Evolutionary conservation across 2,113 vertebrate species (phyloP).

Genomic region (Ophiodon elongatus): DNA sequence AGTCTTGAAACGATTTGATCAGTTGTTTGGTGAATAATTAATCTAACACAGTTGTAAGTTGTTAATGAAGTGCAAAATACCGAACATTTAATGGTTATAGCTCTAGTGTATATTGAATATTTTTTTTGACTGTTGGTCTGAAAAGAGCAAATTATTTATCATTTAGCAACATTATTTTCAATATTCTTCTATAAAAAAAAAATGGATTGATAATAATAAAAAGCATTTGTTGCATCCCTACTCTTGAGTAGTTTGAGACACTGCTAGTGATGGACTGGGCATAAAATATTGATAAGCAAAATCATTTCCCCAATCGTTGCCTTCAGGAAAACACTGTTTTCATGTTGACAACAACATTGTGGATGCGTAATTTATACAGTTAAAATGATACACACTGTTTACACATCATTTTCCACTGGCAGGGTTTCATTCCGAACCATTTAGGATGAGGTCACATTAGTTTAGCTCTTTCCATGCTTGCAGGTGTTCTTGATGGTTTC

Average conservation of each 20-base stretch:
- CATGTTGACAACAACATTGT: slow-evolving; percentile 15
- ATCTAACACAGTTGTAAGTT: not conserved
- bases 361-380: slow-evolving; percentile 41
- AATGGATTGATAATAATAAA: slow-evolving; percentile 1
- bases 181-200: not conserved
- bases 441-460: slow-evolving; percentile 31
- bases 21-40: not conserved
- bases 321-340: slow-evolving; percentile 37
- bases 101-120: not conserved
- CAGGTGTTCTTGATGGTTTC: slow-evolving; percentile 10
- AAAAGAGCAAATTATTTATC: not conserved
- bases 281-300: slow-evolving; percentile 21
- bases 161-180: slow-evolving; percentile 8
- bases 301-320: slow-evolving; percentile 6
- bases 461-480: slow-evolving; percentile 13
- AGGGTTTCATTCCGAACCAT: slow-evolving; percentile 30
- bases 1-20: not conserved
- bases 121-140: slow-evolving; percentile 8
- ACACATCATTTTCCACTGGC: slow-evolving; percentile 35
- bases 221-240: not conserved
- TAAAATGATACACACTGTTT: slow-evolving; percentile 5
- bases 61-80: not conserved
- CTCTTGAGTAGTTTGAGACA: not conserved
- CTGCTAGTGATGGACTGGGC: slow-evolving; percentile 7
- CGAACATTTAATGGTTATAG: not conserved